A percentile compares a stretch with the other conserved stretches of the same genome.
These are phyloP conservation scores for Mola mola DNA, from an alignment of 2,113 vertebrate species.

Conservation along the genomic window DNA sequence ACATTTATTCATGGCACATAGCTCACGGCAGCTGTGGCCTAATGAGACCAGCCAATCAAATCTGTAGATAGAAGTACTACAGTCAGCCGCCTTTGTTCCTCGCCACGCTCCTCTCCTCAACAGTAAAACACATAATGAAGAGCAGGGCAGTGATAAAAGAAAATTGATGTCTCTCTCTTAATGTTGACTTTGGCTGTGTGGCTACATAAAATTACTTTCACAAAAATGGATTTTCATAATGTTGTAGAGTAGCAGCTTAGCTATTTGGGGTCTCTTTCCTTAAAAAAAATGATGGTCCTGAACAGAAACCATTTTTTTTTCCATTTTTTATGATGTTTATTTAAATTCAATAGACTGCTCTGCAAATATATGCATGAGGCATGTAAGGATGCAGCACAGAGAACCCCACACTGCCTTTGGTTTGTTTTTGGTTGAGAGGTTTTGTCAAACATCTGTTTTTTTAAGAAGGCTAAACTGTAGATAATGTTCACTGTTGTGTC, in stretches of 20 bases:
- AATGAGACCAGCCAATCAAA: constrained; percentile 68
- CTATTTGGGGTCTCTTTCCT: too few relatives aligned
- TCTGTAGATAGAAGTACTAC: constrained; percentile 60
- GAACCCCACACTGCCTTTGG: not conserved
- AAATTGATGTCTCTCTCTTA: constrained; percentile 66
- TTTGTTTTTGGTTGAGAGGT: not conserved
- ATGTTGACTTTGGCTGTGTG: constrained; percentile 20
- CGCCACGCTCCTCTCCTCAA: constrained; percentile 44
- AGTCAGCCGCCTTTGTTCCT: constrained; percentile 69
- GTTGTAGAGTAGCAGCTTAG: too few relatives aligned
- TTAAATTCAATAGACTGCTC: too few relatives aligned
- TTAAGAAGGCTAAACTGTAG: not conserved
- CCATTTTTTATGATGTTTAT: too few relatives aligned
- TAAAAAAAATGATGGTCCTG: too few relatives aligned
- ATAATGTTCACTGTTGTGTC: not conserved
- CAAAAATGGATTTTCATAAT: too few relatives aligned
- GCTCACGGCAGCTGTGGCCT: constrained; percentile 69
- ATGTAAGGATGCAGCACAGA: too few relatives aligned
- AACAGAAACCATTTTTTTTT: too few relatives aligned
- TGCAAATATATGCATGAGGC: too few relatives aligned
- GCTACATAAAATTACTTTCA: too few relatives aligned
- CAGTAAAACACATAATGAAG: constrained; percentile 67
- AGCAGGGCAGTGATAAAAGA: constrained; percentile 66
- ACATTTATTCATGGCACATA: constrained; percentile 52
- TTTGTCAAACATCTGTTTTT: not conserved